Evolutionary conservation across 2,888 invertebrate species (phyloP), one percentile per base, ranked within the genome.

Genomic region (Pristionchus entomophagus): DNA sequence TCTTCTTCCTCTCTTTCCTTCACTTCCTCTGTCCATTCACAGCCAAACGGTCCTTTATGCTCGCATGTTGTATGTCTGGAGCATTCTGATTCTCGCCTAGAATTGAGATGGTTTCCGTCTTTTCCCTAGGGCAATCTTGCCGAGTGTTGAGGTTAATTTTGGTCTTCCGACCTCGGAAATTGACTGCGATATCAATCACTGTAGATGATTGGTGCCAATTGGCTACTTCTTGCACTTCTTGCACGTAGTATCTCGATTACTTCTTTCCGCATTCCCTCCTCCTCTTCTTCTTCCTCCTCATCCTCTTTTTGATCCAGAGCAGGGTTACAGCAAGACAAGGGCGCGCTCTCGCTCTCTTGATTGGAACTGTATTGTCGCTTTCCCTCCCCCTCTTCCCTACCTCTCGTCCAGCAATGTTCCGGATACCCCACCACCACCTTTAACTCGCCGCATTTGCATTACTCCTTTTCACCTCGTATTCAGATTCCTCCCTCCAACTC

Each of bases 261-360:
- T 35, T 35, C 32, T 35, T 35, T 65, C 19, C 65, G 5, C 32
- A 17, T 29, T 35, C 19, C 19, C 65, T 65, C 65, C 35, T 65
- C 59, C 56, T 12, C 26, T 56, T 8, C 14, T 56, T 26, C 26
- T 12, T 56, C 56, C 56, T 59, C 26, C n/a, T 26, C 56, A 10
- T 56, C n/a, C 65, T 65, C 65, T 65, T 65, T 65, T 65, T 65
- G 65, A 65, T 65, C 65, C 65, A 35, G 35, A 35, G 35, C 32
- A 29, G 12, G 29, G 65, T 65, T 65, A 65, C 65, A 65, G 65
- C 65, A 65, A 45, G 45, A 35, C 35, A 65, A 65, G 65, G 65
- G 65, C 65, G 35, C 65, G 65, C 65, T 45, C 45, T 14, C 45
- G 45, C 45, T n/a, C 59, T 26, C 59, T 59, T 59, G 59, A 59